Conservation (phyloP, 2,797 vertebrate genomes). For the Pseudopleuronectes americanus region DNA sequence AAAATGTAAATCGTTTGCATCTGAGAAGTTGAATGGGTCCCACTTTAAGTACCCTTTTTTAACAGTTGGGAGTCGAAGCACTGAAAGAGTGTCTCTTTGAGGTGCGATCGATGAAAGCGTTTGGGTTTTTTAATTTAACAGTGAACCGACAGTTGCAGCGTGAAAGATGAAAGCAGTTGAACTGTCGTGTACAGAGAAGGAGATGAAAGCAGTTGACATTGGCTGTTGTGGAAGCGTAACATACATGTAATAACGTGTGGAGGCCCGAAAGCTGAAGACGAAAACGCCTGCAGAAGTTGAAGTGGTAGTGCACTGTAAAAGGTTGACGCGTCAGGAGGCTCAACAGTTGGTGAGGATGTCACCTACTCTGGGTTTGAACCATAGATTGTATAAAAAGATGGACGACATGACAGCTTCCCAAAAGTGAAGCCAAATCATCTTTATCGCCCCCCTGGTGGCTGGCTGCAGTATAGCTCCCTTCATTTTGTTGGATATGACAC, state of each 20-base stretch:
- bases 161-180: constrained; percentile 8
- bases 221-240: background rate
- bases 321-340: background rate
- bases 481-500: too few relatives aligned
- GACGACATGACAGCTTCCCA: too few relatives aligned
- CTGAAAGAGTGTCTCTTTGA: constrained; percentile 6
- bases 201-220: background rate
- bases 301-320: background rate
- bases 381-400: too few relatives aligned
- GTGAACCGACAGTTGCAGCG: background rate
- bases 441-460: too few relatives aligned
- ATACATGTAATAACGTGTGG: too few relatives aligned
- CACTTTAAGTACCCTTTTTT: constrained; percentile 6
- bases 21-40: background rate
- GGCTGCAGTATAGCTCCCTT: too few relatives aligned
- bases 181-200: background rate
- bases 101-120: background rate
- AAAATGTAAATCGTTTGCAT: background rate
- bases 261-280: too few relatives aligned
- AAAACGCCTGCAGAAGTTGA: background rate
- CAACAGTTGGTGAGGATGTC: background rate
- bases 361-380: background rate
- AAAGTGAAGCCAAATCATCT: too few relatives aligned
- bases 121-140: constrained; percentile 3
- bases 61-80: background rate